These are phyloP conservation scores for Machaerirhynchus nigripectus DNA, from an alignment of 2,113 vertebrate genomes.

Conservation along the genomic window DNA sequence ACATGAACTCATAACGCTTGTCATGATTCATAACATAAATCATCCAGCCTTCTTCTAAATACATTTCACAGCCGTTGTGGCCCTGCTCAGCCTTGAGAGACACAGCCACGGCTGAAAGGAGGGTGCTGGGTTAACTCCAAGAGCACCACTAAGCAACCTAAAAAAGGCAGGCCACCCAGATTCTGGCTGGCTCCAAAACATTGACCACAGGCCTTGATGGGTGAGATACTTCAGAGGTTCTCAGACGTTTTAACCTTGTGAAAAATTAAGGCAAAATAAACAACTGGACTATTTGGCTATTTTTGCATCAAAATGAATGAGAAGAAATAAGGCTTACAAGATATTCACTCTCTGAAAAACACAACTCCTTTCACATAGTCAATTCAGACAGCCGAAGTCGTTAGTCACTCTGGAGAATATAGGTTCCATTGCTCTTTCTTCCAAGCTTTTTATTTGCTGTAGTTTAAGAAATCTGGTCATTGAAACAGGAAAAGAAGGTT, in stretches of 20 bases:
- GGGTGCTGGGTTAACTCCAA: not conserved
- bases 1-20: conserved; percentile 18
- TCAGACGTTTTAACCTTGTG: not conserved
- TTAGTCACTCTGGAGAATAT: not conserved
- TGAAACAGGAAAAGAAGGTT: not conserved
- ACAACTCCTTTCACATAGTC: not conserved
- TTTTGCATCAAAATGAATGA: not conserved
- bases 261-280: not conserved
- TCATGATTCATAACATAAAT: conserved; percentile 43
- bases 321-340: not conserved
- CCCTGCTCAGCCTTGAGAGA: not conserved
- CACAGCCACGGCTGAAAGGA: not conserved
- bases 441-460: not conserved
- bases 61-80: not conserved
- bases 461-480: not conserved
- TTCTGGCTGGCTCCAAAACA: not conserved
- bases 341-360: not conserved
- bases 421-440: not conserved
- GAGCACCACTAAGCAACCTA: not conserved
- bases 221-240: not conserved
- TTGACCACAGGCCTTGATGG: not conserved
- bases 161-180: not conserved
- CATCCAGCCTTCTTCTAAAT: conserved; percentile 13
- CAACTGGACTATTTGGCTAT: not conserved
- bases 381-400: not conserved